These are phyloP conservation scores for Recurvirostra avosetta DNA, from an alignment of 2,113 vertebrate genomes.

Conservation along the genomic window DNA sequence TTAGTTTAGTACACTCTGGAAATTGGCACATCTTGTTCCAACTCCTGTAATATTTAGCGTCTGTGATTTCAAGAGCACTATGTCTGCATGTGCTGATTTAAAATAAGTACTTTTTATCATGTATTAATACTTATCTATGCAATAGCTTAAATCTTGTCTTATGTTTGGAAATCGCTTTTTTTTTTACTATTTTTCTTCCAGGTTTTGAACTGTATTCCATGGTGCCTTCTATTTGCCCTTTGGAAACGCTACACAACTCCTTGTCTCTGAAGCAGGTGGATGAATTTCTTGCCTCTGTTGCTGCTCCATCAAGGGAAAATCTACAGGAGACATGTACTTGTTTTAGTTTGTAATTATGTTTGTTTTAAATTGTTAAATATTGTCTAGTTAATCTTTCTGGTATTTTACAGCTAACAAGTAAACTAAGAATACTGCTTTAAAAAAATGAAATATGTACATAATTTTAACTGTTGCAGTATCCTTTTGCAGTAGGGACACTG, in stretches of 20 bases:
- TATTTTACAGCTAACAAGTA: not conserved
- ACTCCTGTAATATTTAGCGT: slow-evolving; percentile 30
- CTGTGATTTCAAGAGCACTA: slow-evolving; percentile 4
- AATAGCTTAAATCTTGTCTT: not conserved
- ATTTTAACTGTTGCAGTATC: not conserved
- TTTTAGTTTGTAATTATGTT: slow-evolving; percentile 61
- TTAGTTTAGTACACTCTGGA: slow-evolving; percentile 9
- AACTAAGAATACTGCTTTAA: not conserved
- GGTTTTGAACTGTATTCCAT: slow-evolving; percentile 91
- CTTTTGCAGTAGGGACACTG: not conserved
- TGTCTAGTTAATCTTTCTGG: not conserved
- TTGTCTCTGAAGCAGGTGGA: slow-evolving; percentile 91
- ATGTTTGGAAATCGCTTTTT: slow-evolving; percentile 25
- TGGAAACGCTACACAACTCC: slow-evolving; percentile 91
- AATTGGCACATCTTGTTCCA: slow-evolving; percentile 18
- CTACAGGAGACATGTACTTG: slow-evolving; percentile 68
- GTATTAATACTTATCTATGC: not conserved
- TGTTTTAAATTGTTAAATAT: not conserved
- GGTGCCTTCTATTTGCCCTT: slow-evolving; percentile 90
- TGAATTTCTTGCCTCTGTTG: slow-evolving; percentile 86
- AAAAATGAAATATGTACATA: not conserved
- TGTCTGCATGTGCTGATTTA: slow-evolving; percentile 39
- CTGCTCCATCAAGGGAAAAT: slow-evolving; percentile 75
- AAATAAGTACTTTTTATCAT: not conserved
- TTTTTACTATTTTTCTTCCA: slow-evolving; percentile 56